Base-by-base conservation (phyloP, 2,797 vertebrate species). In the Pseudochromis fuscus region DNA sequence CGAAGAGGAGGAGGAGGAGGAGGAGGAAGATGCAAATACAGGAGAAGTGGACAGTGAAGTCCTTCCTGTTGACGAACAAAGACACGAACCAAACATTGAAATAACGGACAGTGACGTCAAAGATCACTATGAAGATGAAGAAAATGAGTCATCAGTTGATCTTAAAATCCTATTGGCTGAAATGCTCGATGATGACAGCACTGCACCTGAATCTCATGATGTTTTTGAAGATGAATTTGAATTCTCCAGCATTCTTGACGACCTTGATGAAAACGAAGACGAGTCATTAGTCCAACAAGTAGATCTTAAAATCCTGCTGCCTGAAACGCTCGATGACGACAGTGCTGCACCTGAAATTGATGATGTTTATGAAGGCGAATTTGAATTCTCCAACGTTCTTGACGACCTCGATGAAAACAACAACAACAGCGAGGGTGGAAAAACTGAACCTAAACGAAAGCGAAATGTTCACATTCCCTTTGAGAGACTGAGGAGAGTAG, bases 221-320 rank as follows among this genome's bases (percentile, higher is more conserved):
- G 35, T 49, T 25, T 7, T 68, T 0, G 38, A 81, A 7, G 13
- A 72, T 5, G 64, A 86, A n/a, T n/a, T n/a, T 0, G 12, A 86
- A 38, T 69, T 75, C 24, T 55, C 69, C 0, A 62, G 87, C 68
- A 70, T 67, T 3, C n/a, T 79, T 0, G 35, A 72, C 0, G 80
- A 84, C n/a, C 83, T 42, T 0, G 84, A 88, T 46, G 85, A 90
- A 73, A 91, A 89, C 74, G 89, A 90, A n/a, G n/a, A n/a, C n/a
- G n/a, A 82, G 46, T 15, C 55, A 38, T 45, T 53, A 13, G 28
- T 68, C 44, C 46, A 64, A 52, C 53, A 73, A 25, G 45, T 56
- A 55, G 35, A 79, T 50, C 48, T 82, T 23, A 28, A 84, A 57
- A 69, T 57, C 30, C 31, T 73, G 11, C 64, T 48, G 8, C 45